Conservation (phyloP, 1,140 invertebrate genomes). For the Bursaphelenchus mucronatus region DNA sequence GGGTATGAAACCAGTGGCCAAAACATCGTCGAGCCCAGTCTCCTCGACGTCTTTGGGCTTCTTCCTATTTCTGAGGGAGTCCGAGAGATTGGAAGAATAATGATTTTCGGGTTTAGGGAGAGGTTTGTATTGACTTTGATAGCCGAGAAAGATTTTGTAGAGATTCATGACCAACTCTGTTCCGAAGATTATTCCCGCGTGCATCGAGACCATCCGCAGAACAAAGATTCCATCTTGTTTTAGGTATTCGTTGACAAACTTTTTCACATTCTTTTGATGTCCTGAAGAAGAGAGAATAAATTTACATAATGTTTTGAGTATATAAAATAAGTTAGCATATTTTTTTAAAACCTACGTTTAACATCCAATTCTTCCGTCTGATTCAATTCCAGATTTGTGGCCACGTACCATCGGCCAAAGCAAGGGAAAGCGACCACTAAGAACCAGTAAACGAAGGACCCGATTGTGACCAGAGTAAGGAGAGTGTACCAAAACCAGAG, state of each 20-base stretch:
- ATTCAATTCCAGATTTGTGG: slow-evolving; percentile 35
- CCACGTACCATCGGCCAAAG: slow-evolving; percentile 50
- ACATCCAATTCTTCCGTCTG: slow-evolving; percentile 33
- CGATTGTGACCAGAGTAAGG: slow-evolving; percentile 61
- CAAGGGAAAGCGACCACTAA: slow-evolving; percentile 46
- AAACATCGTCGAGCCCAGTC: too few species aligned
- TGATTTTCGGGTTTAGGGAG: too few species aligned
- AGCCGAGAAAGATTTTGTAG: slow-evolving; percentile 26
- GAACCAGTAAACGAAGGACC: slow-evolving; percentile 57
- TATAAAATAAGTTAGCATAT: slow-evolving; percentile 6
- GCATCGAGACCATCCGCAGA: slow-evolving; percentile 62
- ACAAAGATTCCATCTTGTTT: slow-evolving; percentile 65
- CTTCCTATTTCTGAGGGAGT: too few species aligned
- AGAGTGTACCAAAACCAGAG: slow-evolving; percentile 66
- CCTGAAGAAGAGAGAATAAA: slow-evolving; percentile 26
- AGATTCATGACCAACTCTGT: slow-evolving; percentile 29
- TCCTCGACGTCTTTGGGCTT: too few species aligned
- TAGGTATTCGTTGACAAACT: slow-evolving; percentile 64
- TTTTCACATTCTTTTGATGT: slow-evolving; percentile 43
- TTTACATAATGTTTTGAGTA: background rate
- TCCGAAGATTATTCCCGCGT: slow-evolving; percentile 45
- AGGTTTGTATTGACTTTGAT: too few species aligned
- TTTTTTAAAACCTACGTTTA: slow-evolving; percentile 1
- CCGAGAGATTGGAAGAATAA: too few species aligned
- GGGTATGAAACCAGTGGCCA: too few species aligned